phyloP scores from a whole-genome alignment of 2,113 vertebrate genomes.

The Ciconia boyciana region DNA sequence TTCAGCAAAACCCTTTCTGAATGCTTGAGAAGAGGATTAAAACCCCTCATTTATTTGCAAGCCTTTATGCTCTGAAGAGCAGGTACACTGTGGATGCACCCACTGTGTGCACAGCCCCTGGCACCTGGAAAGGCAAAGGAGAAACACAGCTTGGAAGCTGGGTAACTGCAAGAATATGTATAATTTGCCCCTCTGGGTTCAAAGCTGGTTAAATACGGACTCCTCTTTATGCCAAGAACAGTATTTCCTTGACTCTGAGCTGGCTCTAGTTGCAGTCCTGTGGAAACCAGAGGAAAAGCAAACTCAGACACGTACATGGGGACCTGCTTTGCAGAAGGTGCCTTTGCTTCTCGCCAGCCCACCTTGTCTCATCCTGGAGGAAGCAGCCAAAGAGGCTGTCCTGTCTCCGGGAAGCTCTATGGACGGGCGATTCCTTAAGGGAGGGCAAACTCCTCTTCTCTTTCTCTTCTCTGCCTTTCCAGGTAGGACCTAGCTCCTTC shows the following conservation, averaged over 20 bases:
- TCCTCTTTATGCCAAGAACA: background rate
- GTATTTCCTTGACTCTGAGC: background rate
- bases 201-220: background rate
- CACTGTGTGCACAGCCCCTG: background rate
- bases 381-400: background rate
- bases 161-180: background rate
- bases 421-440: background rate
- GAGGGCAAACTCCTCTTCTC: background rate
- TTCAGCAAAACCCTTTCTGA: background rate
- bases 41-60: background rate
- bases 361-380: background rate
- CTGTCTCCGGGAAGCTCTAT: background rate
- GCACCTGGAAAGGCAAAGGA: background rate
- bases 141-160: background rate
- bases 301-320: background rate
- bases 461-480: background rate
- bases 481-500: background rate
- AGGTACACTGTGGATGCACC: fast-evolving
- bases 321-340: background rate
- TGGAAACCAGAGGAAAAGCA: background rate
- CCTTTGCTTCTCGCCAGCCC: background rate
- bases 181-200: background rate
- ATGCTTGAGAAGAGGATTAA: background rate
- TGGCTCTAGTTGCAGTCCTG: background rate
- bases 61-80: background rate